Evolutionary conservation across 2,888 invertebrate species (phyloP), one percentile per base, ranked within the genome.

Genomic region (Congeria kusceri): DNA sequence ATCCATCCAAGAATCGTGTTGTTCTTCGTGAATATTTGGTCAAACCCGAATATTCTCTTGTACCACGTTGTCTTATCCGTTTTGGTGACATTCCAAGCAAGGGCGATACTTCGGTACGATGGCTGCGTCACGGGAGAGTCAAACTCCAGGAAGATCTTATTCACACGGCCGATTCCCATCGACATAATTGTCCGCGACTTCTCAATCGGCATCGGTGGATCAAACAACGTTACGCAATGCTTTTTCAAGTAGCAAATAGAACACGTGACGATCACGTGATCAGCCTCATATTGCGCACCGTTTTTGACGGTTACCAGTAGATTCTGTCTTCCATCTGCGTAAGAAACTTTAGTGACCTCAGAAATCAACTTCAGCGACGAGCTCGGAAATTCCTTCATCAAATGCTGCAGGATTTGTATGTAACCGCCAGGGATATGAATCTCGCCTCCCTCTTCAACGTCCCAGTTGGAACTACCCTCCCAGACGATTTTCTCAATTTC

Each of bases 211-310:
- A 97, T 94, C 7, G 95, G 94, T 0, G 97, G 97, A 84, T 95
- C 95, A 91, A 97, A 97, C 86, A 97, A 92, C 83, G 95, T 95
- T 72, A 95, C 95, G 13, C 96, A 95, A 89, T 96, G 95, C 85
- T 95, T 95, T 92, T 97, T 97, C 13, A 97, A 94, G 58, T 96
- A 96, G 4, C 97, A 97, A 13, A 97, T 94, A 0, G 97, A 96
- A 59, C 96, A 94, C 0, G 97, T 97, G 47, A 96, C 93, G 70
- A 97, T 95, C 1, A 96, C 96, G 89, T 97, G 97, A 92, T 97
- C 97, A 0, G 96, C 96, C 28, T 75, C 62, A 58, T 87, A 63
- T 61, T 29, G 67, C 9, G 32, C 25, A 25, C 74, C 81, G 58
- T 70, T 49, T 49, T 47, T 62, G 1, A 32, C 56, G 5, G 29